Conservation (phyloP, 2,888 invertebrate species). For the Eilema sororculum region DNA sequence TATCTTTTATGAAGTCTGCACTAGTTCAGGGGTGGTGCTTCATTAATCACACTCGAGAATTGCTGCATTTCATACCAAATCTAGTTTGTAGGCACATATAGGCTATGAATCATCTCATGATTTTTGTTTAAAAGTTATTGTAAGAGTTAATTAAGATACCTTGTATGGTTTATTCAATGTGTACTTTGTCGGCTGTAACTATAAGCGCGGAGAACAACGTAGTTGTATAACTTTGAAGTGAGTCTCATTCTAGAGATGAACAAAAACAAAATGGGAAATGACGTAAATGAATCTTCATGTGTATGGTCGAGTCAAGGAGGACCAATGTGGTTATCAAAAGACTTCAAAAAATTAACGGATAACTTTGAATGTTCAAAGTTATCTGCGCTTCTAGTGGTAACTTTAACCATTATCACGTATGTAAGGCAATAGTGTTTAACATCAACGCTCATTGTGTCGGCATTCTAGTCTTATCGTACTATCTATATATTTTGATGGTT, state of each 20-base stretch:
- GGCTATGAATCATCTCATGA: constrained; percentile 14
- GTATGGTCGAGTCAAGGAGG: background rate
- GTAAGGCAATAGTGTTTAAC: constrained; percentile 33
- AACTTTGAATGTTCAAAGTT: constrained; percentile 7
- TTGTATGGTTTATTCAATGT: background rate
- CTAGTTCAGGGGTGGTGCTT: background rate
- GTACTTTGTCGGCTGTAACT: constrained; percentile 1
- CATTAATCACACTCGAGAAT: background rate
- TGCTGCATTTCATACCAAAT: constrained; percentile 18
- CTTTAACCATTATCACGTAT: constrained; percentile 30
- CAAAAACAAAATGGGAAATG: constrained; percentile 2
- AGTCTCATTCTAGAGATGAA: background rate
- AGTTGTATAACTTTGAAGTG: constrained; percentile 7
- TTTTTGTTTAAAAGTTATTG: background rate
- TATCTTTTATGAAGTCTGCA: background rate
- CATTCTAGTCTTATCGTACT: constrained; percentile 73
- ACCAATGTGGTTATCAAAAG: constrained; percentile 3
- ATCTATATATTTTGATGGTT: constrained; percentile 48
- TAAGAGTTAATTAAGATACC: background rate
- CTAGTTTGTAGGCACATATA: constrained; percentile 30
- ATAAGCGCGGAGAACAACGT: constrained; percentile 9
- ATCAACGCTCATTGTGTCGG: constrained; percentile 54
- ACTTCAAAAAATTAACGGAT: background rate
- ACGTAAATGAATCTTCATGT: background rate
- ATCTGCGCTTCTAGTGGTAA: constrained; percentile 5